phyloP scores from a whole-genome alignment of 2,113 vertebrate species.

The Sinocyclocheilus grahami region DNA sequence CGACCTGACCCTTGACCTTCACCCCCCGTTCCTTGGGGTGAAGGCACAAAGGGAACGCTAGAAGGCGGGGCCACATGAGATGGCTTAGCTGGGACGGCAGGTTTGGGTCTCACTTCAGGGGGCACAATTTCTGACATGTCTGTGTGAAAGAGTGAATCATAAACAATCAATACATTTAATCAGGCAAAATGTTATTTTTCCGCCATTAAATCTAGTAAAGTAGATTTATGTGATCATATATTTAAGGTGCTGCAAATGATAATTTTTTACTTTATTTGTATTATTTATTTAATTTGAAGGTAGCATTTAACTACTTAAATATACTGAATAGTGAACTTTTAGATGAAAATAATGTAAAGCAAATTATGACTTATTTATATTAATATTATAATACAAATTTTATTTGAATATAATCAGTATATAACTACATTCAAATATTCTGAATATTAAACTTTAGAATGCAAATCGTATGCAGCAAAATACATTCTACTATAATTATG shows the following conservation, averaged over 20 bases:
- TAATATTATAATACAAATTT: not conserved
- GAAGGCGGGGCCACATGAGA: slow-evolving; percentile 78
- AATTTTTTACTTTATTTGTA: no score
- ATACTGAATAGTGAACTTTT: not conserved
- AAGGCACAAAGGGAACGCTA: slow-evolving; percentile 62
- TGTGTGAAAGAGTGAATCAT: slow-evolving; percentile 54
- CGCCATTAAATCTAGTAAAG: not conserved
- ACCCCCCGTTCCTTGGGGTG: slow-evolving; percentile 61
- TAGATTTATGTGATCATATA: not conserved
- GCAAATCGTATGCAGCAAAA: not conserved
- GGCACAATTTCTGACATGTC: slow-evolving; percentile 94
- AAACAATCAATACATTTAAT: not conserved
- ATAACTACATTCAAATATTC: not conserved
- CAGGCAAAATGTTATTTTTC: not conserved
- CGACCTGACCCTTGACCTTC: slow-evolving; percentile 65
- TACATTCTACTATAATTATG: not conserved
- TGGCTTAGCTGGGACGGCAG: slow-evolving; percentile 90
- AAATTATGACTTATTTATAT: not conserved
- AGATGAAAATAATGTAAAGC: not conserved
- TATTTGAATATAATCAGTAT: no score
- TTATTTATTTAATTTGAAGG: no score
- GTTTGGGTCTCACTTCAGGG: slow-evolving; percentile 90
- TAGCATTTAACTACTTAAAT: not conserved
- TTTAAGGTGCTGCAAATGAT: not conserved
- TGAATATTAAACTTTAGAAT: not conserved